A percentile compares a stretch with the other conserved stretches of the same genome.
phyloP scores from a whole-genome alignment of 2,888 invertebrate genomes.

The Sthenelais limicola region DNA sequence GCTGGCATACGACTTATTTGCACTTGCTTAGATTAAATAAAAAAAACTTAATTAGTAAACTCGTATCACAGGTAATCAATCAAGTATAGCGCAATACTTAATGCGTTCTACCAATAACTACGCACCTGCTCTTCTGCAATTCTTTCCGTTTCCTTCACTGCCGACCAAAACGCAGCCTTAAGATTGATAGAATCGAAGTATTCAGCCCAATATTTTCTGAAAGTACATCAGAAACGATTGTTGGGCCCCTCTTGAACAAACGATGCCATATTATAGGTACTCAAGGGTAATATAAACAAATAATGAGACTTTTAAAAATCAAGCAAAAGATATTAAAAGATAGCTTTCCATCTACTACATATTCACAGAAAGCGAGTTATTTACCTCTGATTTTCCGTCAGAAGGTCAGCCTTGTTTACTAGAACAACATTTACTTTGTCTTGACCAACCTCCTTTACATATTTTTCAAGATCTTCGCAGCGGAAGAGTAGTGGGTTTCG shows the following conservation, averaged over 20 bases:
- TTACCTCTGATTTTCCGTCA: constrained; percentile 83
- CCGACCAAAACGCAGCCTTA: constrained; percentile 92
- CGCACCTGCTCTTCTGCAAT: neutral
- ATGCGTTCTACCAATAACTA: too few species aligned
- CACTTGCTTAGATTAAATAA: too few species aligned
- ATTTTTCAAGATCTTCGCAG: constrained; percentile 91
- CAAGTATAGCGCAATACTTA: too few species aligned
- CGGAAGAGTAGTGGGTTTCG: constrained; percentile 95
- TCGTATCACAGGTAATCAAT: too few species aligned
- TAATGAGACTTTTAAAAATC: neutral
- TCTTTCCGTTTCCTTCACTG: constrained; percentile 74
- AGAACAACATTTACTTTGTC: constrained; percentile 86
- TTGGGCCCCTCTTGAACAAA: too few species aligned
- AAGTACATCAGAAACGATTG: constrained; percentile 46
- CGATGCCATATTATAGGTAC: too few species aligned
- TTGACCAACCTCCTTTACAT: constrained; percentile 83
- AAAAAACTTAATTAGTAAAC: too few species aligned
- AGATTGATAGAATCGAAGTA: constrained; percentile 84
- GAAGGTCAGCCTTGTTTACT: constrained; percentile 95
- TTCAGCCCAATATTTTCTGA: constrained; percentile 82
- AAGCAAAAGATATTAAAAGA: neutral
- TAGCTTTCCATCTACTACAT: neutral
- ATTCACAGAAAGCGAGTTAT: neutral
- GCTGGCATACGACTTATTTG: too few species aligned
- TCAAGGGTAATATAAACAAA: too few species aligned